A percentile compares a stretch with the other conserved stretches of the same genome.
phyloP scores from a whole-genome alignment of 2,888 invertebrate genomes.

The Dysmachus trigonus region DNA sequence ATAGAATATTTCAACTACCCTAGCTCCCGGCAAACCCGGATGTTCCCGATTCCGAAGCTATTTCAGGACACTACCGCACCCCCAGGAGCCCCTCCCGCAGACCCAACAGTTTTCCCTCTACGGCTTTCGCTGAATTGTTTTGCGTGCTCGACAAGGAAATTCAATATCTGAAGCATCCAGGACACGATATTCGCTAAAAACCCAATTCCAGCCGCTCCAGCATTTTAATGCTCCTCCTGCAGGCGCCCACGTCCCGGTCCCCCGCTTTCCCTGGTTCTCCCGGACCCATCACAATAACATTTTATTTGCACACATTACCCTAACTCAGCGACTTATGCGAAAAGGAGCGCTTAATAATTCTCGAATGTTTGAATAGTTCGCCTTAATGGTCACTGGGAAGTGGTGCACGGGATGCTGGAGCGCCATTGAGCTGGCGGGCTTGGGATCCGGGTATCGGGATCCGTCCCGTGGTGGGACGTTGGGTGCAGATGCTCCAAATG shows the following conservation, averaged over 20 bases:
- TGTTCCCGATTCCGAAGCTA: not conserved
- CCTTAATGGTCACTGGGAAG: not conserved
- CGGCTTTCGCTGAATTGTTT: not conserved
- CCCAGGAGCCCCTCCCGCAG: not conserved
- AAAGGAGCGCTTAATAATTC: slow-evolving; percentile 5
- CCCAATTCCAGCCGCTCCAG: not conserved
- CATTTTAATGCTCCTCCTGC: not conserved
- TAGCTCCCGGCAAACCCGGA: not conserved
- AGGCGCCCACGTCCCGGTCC: not conserved
- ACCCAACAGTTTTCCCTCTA: not conserved
- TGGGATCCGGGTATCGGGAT: no score
- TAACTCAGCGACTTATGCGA: slow-evolving; percentile 7
- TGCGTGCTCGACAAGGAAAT: not conserved
- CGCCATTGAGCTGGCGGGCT: not conserved
- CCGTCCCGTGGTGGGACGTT: not conserved
- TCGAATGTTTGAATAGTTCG: slow-evolving; percentile 12
- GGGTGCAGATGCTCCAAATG: not conserved
- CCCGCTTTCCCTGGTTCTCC: not conserved
- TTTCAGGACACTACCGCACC: not conserved
- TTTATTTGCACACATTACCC: slow-evolving; percentile 17
- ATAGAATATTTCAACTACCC: not conserved
- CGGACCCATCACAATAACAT: not conserved
- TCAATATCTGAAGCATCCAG: not conserved
- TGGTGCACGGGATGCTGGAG: not conserved
- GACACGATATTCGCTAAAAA: not conserved